Conservation (phyloP, 2,113 vertebrate species). For the Cynocephalus volans region DNA sequence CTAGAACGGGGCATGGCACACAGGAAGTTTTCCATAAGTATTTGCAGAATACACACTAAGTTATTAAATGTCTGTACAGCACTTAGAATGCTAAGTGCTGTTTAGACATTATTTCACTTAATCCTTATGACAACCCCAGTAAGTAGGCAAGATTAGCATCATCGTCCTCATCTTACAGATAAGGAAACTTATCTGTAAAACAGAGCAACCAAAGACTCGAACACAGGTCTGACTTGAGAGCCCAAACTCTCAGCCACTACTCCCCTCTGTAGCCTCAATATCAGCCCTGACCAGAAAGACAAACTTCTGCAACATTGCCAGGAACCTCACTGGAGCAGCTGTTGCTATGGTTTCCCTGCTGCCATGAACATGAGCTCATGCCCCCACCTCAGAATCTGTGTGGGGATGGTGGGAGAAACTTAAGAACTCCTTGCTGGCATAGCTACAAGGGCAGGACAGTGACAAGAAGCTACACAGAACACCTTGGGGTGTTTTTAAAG, state of each 20-base stretch:
- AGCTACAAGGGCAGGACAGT: not conserved
- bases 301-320: not conserved
- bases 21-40: not conserved
- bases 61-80: not conserved
- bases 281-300: not conserved
- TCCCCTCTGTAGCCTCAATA: not conserved
- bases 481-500: constrained; percentile 4
- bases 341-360: too few relatives aligned
- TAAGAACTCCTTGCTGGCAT: not conserved
- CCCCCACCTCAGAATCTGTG: not conserved
- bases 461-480: not conserved
- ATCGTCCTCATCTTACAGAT: not conserved
- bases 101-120: not conserved
- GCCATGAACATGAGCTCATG: not conserved
- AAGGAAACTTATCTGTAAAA: not conserved
- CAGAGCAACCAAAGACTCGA: not conserved
- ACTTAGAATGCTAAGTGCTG: not conserved
- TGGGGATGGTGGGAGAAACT: accelerated
- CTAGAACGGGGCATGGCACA: not conserved
- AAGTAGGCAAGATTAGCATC: not conserved
- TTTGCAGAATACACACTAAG: not conserved
- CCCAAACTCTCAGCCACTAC: not conserved
- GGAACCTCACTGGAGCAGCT: not conserved
- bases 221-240: not conserved
- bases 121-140: not conserved